These are phyloP conservation scores for Cettia cetti DNA, from an alignment of 2,113 vertebrate genomes.

Conservation along the genomic window DNA sequence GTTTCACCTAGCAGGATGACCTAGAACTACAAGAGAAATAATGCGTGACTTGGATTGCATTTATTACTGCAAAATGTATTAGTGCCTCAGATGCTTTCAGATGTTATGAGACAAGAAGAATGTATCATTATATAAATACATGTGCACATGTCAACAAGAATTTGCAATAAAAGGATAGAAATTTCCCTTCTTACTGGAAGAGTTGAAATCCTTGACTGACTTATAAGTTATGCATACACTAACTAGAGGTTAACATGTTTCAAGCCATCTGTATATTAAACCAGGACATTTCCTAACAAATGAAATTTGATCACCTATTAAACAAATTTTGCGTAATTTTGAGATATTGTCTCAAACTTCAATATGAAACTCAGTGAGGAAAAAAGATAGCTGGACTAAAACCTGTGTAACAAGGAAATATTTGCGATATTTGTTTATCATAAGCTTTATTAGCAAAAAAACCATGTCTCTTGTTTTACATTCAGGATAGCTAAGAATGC, in stretches of 20 bases:
- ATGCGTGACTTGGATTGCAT: not conserved
- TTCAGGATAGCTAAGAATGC: not conserved
- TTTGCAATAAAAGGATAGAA: not conserved
- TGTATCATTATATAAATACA: not conserved
- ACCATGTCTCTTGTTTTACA: not conserved
- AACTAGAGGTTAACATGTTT: not conserved
- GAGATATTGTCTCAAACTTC: not conserved
- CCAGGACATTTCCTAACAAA: not conserved
- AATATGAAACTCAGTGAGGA: fast-evolving
- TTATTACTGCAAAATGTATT: not conserved
- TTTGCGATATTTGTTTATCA: not conserved
- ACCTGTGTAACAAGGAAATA: not conserved
- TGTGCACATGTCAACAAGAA: not conserved
- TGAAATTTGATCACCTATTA: not conserved
- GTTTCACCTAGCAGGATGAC: not conserved
- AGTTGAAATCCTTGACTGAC: not conserved
- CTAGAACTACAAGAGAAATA: not conserved
- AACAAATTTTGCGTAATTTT: not conserved
- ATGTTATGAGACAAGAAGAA: not conserved
- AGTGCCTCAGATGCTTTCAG: not conserved
- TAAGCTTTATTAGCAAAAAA: not conserved
- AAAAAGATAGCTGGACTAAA: not conserved
- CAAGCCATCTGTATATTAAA: not conserved
- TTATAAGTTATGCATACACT: not conserved
- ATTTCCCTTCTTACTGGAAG: not conserved